A percentile compares a stretch with the other conserved stretches of the same genome.
These are phyloP conservation scores for Trachurus trachurus DNA, from an alignment of 2,797 vertebrate genomes.

Conservation along the genomic window DNA sequence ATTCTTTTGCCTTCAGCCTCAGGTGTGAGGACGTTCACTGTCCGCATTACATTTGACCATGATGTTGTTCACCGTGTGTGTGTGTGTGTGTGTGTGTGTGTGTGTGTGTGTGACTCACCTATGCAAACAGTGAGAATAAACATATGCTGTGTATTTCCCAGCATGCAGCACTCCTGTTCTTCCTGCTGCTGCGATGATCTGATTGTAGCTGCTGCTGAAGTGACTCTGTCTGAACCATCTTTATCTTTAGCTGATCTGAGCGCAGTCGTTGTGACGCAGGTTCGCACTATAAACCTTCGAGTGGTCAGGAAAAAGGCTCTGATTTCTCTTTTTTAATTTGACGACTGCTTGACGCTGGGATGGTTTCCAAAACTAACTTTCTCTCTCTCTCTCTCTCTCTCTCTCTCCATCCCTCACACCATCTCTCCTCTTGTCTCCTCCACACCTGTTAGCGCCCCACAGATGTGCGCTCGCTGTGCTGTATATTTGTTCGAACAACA, in stretches of 20 bases:
- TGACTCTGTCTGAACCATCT: conserved; percentile 15
- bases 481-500: conserved; percentile 87
- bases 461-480: conserved; percentile 84
- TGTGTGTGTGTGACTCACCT: conserved; percentile 1
- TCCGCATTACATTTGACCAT: background rate
- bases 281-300: conserved; percentile 54
- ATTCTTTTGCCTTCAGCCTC: too few relatives aligned
- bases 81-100: background rate
- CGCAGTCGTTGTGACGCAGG: conserved; percentile 50
- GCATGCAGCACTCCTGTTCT: conserved; percentile 32
- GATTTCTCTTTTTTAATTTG: conserved; percentile 69
- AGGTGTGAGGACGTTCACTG: background rate
- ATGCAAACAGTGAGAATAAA: conserved; percentile 1
- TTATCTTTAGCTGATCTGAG: conserved; percentile 36
- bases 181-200: conserved; percentile 30
- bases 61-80: background rate
- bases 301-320: conserved; percentile 65
- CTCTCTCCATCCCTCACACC: conserved; percentile 39
- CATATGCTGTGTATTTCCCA: conserved; percentile 10
- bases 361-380: conserved; percentile 63
- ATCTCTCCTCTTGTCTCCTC: conserved; percentile 69
- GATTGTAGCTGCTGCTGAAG: conserved; percentile 28
- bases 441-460: conserved; percentile 93
- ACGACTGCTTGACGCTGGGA: conserved; percentile 53
- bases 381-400: conserved; percentile 26